phyloP scores from a whole-genome alignment of 37 sponge, comb jelly and placozoan genomes.

The Halichondria panicea region DNA sequence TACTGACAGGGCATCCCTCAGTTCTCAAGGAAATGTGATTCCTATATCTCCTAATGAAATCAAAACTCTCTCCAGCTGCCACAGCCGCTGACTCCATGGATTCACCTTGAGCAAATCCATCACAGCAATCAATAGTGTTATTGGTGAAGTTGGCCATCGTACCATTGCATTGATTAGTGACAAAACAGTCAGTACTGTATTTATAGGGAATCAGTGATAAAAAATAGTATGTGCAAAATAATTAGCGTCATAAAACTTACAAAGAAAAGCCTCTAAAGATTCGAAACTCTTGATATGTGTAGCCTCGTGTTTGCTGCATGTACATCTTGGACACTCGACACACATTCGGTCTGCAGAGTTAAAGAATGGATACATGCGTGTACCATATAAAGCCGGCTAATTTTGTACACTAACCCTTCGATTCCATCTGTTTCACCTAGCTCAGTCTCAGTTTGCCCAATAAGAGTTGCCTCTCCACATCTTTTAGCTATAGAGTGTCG shows the following conservation, averaged over 20 bases:
- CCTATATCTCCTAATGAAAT: background rate
- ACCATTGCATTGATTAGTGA: background rate
- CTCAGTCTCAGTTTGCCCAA: background rate
- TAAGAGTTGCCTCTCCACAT: background rate
- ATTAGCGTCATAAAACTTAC: too few relatives aligned
- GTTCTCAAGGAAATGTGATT: background rate
- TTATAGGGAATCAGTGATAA: too few relatives aligned
- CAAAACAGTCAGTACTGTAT: background rate
- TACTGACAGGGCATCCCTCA: slow-evolving; percentile 35
- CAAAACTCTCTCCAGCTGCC: background rate
- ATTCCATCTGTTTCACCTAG: background rate
- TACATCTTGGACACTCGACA: background rate
- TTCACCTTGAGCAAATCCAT: slow-evolving; percentile 10
- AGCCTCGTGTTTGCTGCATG: background rate
- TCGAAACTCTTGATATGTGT: background rate
- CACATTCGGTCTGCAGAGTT: slow-evolving; percentile 21
- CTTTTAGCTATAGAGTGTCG: background rate
- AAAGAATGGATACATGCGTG: background rate
- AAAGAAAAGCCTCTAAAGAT: background rate
- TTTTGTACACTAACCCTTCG: slow-evolving; percentile 1
- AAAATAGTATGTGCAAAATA: too few relatives aligned
- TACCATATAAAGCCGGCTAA: too few relatives aligned
- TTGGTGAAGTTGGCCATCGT: slow-evolving; percentile 1
- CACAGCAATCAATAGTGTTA: slow-evolving; percentile 10
- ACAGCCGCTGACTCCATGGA: background rate